Conservation (phyloP, 2,797 vertebrate species). For the Iguana delicatissima region DNA sequence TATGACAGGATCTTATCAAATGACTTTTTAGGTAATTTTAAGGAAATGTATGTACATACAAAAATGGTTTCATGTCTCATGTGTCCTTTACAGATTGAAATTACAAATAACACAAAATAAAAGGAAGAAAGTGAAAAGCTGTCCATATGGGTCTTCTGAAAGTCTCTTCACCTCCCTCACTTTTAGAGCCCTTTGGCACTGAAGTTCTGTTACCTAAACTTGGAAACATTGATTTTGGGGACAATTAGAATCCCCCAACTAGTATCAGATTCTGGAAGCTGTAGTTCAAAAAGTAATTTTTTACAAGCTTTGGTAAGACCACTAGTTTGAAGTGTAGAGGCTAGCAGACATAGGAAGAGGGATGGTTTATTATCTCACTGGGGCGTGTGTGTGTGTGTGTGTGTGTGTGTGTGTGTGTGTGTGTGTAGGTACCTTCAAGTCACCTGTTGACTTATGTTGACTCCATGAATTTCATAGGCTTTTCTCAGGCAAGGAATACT, state of each 20-base stretch:
- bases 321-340: neutral
- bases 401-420: neutral
- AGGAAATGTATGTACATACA: neutral
- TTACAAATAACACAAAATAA: neutral
- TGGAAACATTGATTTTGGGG: too few relatives aligned
- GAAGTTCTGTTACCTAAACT: neutral
- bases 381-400: neutral
- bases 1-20: slow-evolving; percentile 92
- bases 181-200: neutral
- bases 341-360: neutral
- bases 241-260: too few relatives aligned
- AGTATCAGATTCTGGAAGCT: too few relatives aligned
- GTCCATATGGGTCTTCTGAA: neutral
- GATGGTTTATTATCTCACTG: neutral
- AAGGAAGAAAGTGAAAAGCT: neutral
- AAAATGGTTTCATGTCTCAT: neutral
- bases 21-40: slow-evolving; percentile 89
- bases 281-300: too few relatives aligned
- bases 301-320: neutral
- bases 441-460: too few relatives aligned
- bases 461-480: too few relatives aligned
- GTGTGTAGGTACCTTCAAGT: too few relatives aligned
- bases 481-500: too few relatives aligned
- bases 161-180: neutral
- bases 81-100: neutral